phyloP scores from a whole-genome alignment of 2,797 vertebrate species.

The Cheirogaleus major region DNA sequence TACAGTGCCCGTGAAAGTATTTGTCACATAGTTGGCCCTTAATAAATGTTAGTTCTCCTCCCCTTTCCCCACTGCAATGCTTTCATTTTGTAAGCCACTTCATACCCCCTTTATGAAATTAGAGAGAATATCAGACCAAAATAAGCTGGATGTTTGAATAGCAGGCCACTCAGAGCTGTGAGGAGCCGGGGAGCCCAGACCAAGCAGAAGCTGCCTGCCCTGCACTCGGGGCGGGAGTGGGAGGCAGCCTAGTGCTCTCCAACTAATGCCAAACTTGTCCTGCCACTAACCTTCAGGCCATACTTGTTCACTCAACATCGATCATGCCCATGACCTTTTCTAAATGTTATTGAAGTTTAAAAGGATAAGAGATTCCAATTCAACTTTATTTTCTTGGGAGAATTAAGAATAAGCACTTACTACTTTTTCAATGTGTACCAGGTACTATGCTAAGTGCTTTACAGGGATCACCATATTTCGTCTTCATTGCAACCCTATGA shows the following conservation, averaged over 20 bases:
- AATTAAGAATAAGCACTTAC: not conserved
- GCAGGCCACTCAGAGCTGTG: not conserved
- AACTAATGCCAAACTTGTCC: rapidly evolving
- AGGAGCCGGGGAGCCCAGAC: not conserved
- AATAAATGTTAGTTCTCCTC: not conserved
- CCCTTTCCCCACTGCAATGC: no score
- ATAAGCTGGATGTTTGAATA: not conserved
- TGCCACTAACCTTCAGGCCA: not conserved
- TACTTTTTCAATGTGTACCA: not conserved
- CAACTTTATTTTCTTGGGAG: not conserved
- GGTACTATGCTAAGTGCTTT: not conserved
- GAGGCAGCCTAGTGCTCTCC: not conserved
- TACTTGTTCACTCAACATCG: not conserved
- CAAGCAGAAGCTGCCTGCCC: not conserved
- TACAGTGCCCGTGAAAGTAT: not conserved
- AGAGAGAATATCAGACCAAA: not conserved
- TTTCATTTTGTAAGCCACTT: not conserved
- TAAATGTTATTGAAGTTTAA: not conserved
- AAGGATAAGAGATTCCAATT: not conserved
- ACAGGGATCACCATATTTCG: not conserved
- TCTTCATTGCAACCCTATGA: not conserved
- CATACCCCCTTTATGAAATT: not conserved
- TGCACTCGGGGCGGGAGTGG: not conserved
- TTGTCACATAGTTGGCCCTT: not conserved
- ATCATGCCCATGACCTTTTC: not conserved